A percentile compares a stretch with the other conserved stretches of the same genome.
phyloP scores from a whole-genome alignment of 1,140 invertebrate species.

The Saccostrea glomerata region DNA sequence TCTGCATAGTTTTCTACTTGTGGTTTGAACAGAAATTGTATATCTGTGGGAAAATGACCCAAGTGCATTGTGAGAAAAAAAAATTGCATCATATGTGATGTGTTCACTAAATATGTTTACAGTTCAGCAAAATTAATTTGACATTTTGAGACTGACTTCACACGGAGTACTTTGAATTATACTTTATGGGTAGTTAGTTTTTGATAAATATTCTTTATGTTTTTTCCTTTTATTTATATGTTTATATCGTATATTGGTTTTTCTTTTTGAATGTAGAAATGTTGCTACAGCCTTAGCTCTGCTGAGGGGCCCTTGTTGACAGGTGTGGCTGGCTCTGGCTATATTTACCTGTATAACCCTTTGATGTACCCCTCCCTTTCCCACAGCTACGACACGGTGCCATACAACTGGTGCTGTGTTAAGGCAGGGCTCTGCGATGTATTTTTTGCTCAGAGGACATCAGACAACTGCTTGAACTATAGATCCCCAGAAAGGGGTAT shows the following conservation, averaged over 20 bases:
- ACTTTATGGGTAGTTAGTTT: too few relatives aligned
- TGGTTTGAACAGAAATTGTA: too few relatives aligned
- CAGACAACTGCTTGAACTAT: slow-evolving; percentile 26
- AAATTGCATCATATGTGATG: too few relatives aligned
- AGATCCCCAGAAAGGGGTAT: slow-evolving; percentile 1
- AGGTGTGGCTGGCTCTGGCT: background rate
- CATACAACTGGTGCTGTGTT: slow-evolving; percentile 30
- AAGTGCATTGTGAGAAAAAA: too few relatives aligned
- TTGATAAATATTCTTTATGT: too few relatives aligned
- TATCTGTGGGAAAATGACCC: too few relatives aligned
- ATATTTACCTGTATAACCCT: slow-evolving; percentile 28
- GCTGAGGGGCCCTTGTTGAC: background rate
- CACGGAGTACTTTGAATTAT: too few relatives aligned
- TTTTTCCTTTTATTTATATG: background rate
- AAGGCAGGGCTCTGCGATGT: slow-evolving; percentile 8
- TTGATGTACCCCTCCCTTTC: background rate
- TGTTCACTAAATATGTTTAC: too few relatives aligned
- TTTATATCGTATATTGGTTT: background rate
- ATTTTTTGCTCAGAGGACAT: background rate
- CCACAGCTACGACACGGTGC: background rate
- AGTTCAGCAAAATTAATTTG: too few relatives aligned
- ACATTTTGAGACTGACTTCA: too few relatives aligned
- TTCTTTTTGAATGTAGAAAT: slow-evolving; percentile 10
- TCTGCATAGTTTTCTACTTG: too few relatives aligned
- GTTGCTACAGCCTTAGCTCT: slow-evolving; percentile 13